Conservation (phyloP, 1,140 invertebrate species). For the Drosophila rhopaloa region DNA sequence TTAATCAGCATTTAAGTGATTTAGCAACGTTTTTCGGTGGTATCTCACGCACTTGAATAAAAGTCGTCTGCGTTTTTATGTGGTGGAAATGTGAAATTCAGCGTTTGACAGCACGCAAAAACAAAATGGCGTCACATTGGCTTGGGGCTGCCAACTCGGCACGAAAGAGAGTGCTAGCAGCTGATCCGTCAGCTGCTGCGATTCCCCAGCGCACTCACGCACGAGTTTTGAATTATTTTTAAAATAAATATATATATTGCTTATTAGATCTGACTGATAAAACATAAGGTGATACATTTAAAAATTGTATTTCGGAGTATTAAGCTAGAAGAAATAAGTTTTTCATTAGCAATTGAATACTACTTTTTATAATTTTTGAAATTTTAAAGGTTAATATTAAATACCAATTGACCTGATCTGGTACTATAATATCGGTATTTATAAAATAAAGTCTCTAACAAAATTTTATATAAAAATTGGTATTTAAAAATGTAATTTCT, state of each 20-base stretch:
- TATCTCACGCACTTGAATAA: slow-evolving; percentile 47
- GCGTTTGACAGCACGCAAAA: slow-evolving; percentile 56
- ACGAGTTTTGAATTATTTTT: background rate
- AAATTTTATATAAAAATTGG: no score
- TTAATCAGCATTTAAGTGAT: slow-evolving; percentile 45
- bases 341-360: no score
- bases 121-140: slow-evolving; percentile 63
- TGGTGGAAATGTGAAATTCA: slow-evolving; percentile 41
- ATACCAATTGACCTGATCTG: no score
- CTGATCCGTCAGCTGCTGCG: slow-evolving; percentile 61
- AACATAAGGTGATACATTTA: background rate
- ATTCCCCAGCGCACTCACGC: background rate
- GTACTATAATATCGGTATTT: no score
- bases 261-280: background rate
- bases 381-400: no score
- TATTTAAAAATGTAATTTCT: no score
- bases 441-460: no score
- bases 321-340: background rate
- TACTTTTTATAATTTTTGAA: no score
- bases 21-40: slow-evolving; percentile 55
- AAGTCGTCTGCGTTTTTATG: slow-evolving; percentile 56
- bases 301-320: background rate
- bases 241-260: background rate
- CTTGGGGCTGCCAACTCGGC: slow-evolving; percentile 38
- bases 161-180: slow-evolving; percentile 21